phyloP scores from a whole-genome alignment of 2,113 vertebrate species.

The Saguinus midas region DNA sequence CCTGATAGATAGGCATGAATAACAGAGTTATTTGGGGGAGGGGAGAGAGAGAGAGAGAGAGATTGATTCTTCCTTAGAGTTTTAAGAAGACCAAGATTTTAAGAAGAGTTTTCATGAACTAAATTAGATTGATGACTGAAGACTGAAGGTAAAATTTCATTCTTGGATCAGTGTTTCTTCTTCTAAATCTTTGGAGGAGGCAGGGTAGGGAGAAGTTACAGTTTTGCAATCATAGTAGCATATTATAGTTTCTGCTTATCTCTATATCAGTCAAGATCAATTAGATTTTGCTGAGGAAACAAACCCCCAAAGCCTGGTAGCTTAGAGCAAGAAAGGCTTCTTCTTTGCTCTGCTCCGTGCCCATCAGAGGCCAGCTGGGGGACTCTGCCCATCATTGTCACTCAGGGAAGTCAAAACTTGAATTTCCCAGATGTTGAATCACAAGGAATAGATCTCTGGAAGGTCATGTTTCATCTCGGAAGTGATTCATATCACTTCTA shows the following conservation, averaged over 20 bases:
- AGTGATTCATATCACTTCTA: background rate
- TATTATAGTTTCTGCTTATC: background rate
- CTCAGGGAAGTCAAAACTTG: background rate
- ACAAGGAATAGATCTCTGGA: background rate
- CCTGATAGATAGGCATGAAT: background rate
- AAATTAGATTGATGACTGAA: background rate
- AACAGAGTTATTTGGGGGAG: background rate
- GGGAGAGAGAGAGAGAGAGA: background rate
- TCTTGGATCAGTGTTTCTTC: background rate
- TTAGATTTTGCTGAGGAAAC: constrained; percentile 18
- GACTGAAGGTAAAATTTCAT: background rate
- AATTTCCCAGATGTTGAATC: background rate
- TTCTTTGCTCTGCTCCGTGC: background rate
- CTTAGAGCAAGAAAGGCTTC: background rate
- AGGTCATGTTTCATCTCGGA: background rate
- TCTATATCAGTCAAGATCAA: background rate
- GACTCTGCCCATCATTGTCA: background rate
- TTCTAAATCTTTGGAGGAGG: background rate
- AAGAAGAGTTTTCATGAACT: background rate
- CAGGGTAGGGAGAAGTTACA: background rate
- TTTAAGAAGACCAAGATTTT: background rate
- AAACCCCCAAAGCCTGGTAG: background rate
- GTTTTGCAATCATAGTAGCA: background rate
- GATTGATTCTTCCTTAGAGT: background rate
- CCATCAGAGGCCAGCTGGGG: background rate